Percentiles rank a stretch among this genome's conserved stretches.
Evolutionary conservation across 1,140 invertebrate genomes (phyloP).

Genomic region (Anagrus nilaparvatae): DNA sequence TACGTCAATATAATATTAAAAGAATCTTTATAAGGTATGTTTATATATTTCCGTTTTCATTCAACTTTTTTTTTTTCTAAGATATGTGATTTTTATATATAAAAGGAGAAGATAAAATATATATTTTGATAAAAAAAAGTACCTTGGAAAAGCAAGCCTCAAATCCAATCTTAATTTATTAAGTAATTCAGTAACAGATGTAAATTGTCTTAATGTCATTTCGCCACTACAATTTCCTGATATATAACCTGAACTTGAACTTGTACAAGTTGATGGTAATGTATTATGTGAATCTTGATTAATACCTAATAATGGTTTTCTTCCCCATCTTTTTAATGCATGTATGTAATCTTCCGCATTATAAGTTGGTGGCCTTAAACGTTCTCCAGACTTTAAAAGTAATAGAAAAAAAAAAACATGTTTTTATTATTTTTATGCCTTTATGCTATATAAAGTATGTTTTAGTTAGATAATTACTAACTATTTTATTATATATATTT

Average conservation of each 20-base stretch:
- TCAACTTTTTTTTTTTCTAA: too few relatives aligned
- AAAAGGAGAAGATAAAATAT: not conserved
- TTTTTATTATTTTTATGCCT: too few relatives aligned
- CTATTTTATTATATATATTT: too few relatives aligned
- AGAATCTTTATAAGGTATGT: not conserved
- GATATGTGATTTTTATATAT: too few relatives aligned
- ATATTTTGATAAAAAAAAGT: conserved; percentile 18
- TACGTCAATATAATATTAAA: too few relatives aligned
- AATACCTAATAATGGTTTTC: conserved; percentile 42
- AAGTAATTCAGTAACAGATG: conserved; percentile 76
- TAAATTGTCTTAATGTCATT: conserved; percentile 79
- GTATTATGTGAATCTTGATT: conserved; percentile 27
- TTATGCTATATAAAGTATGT: too few relatives aligned
- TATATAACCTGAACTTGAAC: conserved; percentile 39
- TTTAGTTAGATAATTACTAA: too few relatives aligned
- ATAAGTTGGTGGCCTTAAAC: conserved; percentile 73
- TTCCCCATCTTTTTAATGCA: conserved; percentile 65
- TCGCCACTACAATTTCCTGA: conserved; percentile 58
- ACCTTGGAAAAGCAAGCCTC: conserved; percentile 79
- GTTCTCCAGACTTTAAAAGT: too few relatives aligned
- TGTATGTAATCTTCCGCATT: conserved; percentile 75
- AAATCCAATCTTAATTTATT: conserved; percentile 78
- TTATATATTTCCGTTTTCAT: not conserved
- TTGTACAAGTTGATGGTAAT: conserved; percentile 38
- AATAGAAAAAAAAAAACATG: too few relatives aligned